Percentiles rank a stretch among this genome's conserved stretches.
phyloP scores from a whole-genome alignment of 1,140 invertebrate genomes.

The Penaeus japonicus region DNA sequence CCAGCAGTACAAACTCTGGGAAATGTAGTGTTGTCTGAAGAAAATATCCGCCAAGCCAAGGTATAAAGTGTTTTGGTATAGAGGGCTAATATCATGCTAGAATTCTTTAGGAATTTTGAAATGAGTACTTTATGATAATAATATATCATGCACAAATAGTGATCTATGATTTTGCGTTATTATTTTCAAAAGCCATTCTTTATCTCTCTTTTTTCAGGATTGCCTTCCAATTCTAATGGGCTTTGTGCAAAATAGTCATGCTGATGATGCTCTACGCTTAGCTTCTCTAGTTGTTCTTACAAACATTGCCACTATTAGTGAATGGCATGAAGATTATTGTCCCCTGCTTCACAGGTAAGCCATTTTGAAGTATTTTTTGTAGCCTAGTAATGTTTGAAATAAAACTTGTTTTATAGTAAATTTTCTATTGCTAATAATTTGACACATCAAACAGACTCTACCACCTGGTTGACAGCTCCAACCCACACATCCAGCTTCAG shows the following conservation, averaged over 20 bases:
- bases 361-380: background rate
- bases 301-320: slow-evolving; percentile 66
- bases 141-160: no score
- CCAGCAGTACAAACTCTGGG: slow-evolving; percentile 67
- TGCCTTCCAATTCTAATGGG: slow-evolving; percentile 65
- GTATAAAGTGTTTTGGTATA: slow-evolving; percentile 60
- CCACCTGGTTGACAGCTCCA: slow-evolving; percentile 63
- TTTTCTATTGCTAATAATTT: background rate
- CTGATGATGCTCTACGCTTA: slow-evolving; percentile 61
- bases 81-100: background rate
- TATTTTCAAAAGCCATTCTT: background rate
- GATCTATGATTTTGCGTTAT: background rate
- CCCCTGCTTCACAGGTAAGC: slow-evolving; percentile 62
- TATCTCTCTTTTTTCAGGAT: slow-evolving; percentile 61
- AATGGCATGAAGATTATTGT: slow-evolving; percentile 67
- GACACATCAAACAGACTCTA: slow-evolving; percentile 61
- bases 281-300: slow-evolving; percentile 65
- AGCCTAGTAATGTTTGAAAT: background rate
- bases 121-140: background rate
- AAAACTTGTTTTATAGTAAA: background rate
- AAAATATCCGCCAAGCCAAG: slow-evolving; percentile 69
- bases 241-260: slow-evolving; percentile 62
- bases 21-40: slow-evolving; percentile 69
- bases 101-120: background rate
- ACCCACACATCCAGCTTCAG: slow-evolving; percentile 67